These are phyloP conservation scores for Meganola albula DNA, from an alignment of 2,888 invertebrate species.

Conservation along the genomic window DNA sequence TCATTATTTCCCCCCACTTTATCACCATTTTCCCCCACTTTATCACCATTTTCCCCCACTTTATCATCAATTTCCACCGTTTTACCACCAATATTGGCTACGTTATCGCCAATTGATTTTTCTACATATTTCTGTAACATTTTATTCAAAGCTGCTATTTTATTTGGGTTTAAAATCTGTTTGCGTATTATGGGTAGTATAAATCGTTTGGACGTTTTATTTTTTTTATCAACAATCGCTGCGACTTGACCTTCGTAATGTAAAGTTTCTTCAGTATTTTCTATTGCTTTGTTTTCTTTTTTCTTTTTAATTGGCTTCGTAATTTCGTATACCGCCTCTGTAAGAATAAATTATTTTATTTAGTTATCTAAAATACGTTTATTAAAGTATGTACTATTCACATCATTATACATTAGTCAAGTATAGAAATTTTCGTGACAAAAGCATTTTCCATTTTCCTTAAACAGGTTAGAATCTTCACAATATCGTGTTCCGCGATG, in stretches of 20 bases:
- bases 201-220: slow-evolving; percentile 37
- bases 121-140: slow-evolving; percentile 37
- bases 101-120: slow-evolving; percentile 7
- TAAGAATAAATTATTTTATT: too few relatives aligned
- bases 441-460: too few relatives aligned
- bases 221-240: slow-evolving; percentile 17
- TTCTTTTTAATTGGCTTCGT: slow-evolving; percentile 34
- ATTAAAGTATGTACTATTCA: too few relatives aligned
- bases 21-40: neutral
- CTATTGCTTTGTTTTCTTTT: slow-evolving; percentile 26
- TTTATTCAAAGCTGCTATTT: slow-evolving; percentile 24
- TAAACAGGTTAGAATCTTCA: too few relatives aligned
- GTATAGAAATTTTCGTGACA: too few relatives aligned
- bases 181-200: slow-evolving; percentile 40
- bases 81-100: too few relatives aligned
- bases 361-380: too few relatives aligned
- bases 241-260: slow-evolving; percentile 26
- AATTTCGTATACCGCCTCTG: too few relatives aligned
- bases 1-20: slow-evolving; percentile 1
- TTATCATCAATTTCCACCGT: neutral
- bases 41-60: neutral
- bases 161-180: slow-evolving; percentile 26
- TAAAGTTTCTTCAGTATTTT: slow-evolving; percentile 19
- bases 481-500: too few relatives aligned
- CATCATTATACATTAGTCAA: too few relatives aligned